Conservation (phyloP, 2,797 vertebrate species). For the Microctenopoma stevenorrisi region DNA sequence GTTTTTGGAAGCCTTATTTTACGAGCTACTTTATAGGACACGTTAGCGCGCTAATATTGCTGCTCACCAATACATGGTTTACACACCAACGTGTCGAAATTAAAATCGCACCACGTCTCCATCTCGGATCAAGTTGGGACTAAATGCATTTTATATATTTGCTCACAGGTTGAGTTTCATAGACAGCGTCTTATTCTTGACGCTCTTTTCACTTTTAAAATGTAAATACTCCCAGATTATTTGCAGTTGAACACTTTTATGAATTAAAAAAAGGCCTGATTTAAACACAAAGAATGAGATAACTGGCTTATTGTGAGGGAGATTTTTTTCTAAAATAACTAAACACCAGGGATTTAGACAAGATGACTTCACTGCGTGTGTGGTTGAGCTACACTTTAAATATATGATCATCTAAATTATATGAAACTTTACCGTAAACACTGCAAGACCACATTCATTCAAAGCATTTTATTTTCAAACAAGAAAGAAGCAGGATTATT, state of each 20-base stretch:
- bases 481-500: background rate
- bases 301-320: background rate
- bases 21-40: conserved; percentile 83
- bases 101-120: conserved; percentile 5
- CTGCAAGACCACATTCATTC: background rate
- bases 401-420: background rate
- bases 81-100: conserved; percentile 32
- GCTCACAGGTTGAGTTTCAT: background rate
- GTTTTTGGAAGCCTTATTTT: conserved; percentile 86
- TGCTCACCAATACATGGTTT: conserved; percentile 64
- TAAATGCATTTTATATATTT: conserved; percentile 5
- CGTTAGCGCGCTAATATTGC: conserved; percentile 69
- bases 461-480: conserved; percentile 4
- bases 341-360: background rate
- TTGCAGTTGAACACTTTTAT: background rate
- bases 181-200: background rate
- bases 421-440: background rate
- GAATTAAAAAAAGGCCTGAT: no score
- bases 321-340: background rate
- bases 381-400: background rate
- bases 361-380: background rate
- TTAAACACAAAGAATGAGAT: background rate
- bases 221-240: conserved; percentile 3
- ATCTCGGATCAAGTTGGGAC: conserved; percentile 17
- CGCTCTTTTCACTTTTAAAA: background rate